Percentiles rank a stretch among this genome's conserved stretches.
Evolutionary conservation across 2,888 invertebrate species (phyloP).

Genomic region (Tetragnatha montana): DNA sequence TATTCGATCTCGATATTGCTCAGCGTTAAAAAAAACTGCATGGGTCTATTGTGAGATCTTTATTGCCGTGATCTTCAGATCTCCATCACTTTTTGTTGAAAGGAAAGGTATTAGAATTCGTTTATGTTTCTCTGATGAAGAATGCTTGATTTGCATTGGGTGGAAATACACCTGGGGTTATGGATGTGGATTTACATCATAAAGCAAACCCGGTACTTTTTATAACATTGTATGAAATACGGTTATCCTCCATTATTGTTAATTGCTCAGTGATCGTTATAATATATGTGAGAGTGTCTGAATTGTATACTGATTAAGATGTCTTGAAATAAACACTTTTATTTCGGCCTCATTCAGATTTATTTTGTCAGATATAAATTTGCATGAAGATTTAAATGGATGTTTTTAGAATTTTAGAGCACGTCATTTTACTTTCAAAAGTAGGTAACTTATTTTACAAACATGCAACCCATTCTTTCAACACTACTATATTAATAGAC

Average conservation of each 20-base stretch:
- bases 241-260: not conserved
- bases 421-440: too few relatives aligned
- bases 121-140: slow-evolving; percentile 11
- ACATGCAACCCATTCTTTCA: too few relatives aligned
- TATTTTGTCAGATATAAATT: too few relatives aligned
- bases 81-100: not conserved
- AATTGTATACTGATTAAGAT: too few relatives aligned
- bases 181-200: not conserved
- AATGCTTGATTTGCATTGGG: slow-evolving; percentile 19
- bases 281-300: not conserved
- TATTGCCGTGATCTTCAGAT: slow-evolving; percentile 10
- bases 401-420: too few relatives aligned
- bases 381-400: too few relatives aligned
- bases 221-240: not conserved
- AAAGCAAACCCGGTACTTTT: not conserved
- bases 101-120: not conserved
- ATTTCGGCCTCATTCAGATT: too few relatives aligned
- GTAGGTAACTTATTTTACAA: too few relatives aligned
- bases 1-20: slow-evolving; percentile 41
- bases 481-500: too few relatives aligned
- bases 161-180: not conserved
- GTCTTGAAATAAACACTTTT: too few relatives aligned
- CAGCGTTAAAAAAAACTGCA: not conserved
- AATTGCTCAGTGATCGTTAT: not conserved
- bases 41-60: slow-evolving; percentile 10